These are phyloP conservation scores for Labia minor DNA, from an alignment of 2,888 invertebrate species.

Conservation along the genomic window DNA sequence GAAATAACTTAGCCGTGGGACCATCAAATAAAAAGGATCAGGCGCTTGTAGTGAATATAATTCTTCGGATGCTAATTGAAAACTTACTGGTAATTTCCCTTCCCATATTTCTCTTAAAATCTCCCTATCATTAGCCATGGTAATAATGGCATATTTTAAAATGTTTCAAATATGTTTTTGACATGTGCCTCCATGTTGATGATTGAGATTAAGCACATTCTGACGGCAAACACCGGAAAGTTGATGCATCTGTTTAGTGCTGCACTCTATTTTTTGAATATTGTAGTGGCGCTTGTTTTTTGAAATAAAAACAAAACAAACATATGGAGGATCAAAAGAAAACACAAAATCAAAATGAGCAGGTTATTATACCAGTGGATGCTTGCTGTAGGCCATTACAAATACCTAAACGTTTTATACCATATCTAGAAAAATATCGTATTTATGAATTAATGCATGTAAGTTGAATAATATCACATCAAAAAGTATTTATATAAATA, in stretches of 20 bases:
- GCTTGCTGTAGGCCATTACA: neutral
- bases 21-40: constrained; percentile 87
- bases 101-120: constrained; percentile 92
- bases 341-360: neutral
- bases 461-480: too few species aligned
- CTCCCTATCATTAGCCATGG: constrained; percentile 91
- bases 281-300: too few species aligned
- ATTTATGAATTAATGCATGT: constrained; percentile 55
- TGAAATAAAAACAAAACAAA: too few species aligned
- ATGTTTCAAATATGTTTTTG: constrained; percentile 15
- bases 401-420: constrained; percentile 41
- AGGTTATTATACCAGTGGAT: neutral
- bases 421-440: constrained; percentile 53
- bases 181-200: neutral
- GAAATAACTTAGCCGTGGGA: constrained; percentile 86
- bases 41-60: constrained; percentile 79
- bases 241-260: too few species aligned
- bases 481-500: too few species aligned
- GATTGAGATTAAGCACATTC: neutral
- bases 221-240: neutral
- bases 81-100: constrained; percentile 86
- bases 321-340: neutral
- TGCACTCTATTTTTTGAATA: too few species aligned
- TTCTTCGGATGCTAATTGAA: constrained; percentile 79
- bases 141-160: neutral